Conservation (phyloP, 2,888 invertebrate genomes). For the Ochropleura plecta region DNA sequence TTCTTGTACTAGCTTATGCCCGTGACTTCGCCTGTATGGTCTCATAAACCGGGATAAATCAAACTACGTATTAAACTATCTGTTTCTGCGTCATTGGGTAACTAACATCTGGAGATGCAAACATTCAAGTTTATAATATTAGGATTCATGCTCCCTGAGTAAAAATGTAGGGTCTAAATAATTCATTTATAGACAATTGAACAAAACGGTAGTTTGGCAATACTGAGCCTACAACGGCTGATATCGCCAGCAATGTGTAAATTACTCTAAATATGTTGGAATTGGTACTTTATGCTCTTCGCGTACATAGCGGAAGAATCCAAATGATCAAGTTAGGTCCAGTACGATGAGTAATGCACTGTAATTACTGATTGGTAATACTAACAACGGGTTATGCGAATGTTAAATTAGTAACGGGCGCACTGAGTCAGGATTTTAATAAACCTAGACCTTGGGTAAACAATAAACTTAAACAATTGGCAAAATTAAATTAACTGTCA, state of each 20-base stretch:
- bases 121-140: not conserved
- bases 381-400: not conserved
- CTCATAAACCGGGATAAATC: not conserved
- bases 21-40: not conserved
- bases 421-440: slow-evolving; percentile 27
- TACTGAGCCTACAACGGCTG: not conserved
- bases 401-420: slow-evolving; percentile 10
- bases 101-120: not conserved
- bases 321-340: slow-evolving; percentile 1
- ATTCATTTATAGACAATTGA: not conserved
- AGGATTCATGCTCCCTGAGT: not conserved
- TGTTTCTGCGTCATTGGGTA: not conserved
- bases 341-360: slow-evolving; percentile 22
- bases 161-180: not conserved
- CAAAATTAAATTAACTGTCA: not conserved
- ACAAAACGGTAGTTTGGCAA: not conserved
- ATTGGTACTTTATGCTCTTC: slow-evolving; percentile 21
- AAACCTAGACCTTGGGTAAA: slow-evolving; percentile 7
- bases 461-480: not conserved
- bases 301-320: slow-evolving; percentile 5
- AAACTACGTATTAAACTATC: not conserved
- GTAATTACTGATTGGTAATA: slow-evolving; percentile 19
- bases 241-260: slow-evolving; percentile 2
- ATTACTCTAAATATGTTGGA: slow-evolving; percentile 26
- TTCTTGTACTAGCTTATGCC: not conserved